Conservation (phyloP, 2,888 invertebrate genomes). For the Oligia strigilis region DNA sequence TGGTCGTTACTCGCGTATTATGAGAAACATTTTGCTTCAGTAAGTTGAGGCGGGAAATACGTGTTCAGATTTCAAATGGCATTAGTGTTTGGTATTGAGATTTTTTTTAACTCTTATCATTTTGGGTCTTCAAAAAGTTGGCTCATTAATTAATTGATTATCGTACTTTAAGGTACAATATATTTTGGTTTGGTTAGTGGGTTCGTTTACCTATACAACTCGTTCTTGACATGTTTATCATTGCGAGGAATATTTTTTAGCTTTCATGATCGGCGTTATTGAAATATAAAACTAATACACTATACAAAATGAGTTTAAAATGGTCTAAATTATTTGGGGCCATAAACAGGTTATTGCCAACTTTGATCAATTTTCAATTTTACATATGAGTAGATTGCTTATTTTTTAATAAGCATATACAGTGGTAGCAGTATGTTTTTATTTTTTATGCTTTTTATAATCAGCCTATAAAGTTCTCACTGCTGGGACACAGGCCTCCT, state of each 20-base stretch:
- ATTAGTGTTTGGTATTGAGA: neutral
- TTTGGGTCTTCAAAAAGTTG: neutral
- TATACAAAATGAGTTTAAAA: neutral
- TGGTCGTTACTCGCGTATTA: constrained; percentile 16
- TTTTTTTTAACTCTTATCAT: neutral
- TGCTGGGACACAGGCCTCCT: neutral
- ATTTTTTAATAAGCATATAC: neutral
- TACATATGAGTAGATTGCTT: neutral
- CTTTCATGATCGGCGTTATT: neutral
- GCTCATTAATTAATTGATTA: neutral
- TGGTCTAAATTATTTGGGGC: neutral
- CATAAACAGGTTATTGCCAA: neutral
- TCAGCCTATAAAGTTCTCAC: neutral
- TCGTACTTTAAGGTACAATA: neutral
- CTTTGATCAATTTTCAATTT: neutral
- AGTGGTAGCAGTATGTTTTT: no score
- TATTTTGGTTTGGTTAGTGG: neutral
- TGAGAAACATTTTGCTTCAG: constrained; percentile 16
- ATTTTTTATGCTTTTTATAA: neutral
- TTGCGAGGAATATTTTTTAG: neutral
- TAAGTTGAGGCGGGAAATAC: constrained; percentile 11
- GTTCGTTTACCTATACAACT: neutral
- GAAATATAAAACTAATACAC: neutral
- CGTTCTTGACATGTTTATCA: neutral
- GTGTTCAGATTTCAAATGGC: constrained; percentile 15